Conservation (phyloP, 2,888 invertebrate genomes). For the Harmothoe impar region DNA sequence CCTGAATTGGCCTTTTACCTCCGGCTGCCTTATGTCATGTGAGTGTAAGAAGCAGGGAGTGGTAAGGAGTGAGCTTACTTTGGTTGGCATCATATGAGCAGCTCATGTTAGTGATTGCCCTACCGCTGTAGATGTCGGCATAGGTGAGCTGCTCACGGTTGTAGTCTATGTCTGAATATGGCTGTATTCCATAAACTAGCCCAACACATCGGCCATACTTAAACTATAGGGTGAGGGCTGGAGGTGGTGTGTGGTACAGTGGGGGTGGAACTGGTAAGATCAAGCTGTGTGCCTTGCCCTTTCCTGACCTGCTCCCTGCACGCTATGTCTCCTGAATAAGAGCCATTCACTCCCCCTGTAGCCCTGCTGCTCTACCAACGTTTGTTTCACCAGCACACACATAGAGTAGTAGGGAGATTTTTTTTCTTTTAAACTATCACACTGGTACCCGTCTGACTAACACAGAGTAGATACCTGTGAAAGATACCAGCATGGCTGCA, state of each 20-base stretch:
- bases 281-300: constrained; percentile 18
- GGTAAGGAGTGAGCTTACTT: background rate
- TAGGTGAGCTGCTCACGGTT: background rate
- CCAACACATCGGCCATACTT: background rate
- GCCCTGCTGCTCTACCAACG: background rate
- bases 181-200: background rate
- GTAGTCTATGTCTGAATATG: background rate
- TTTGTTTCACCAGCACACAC: constrained; percentile 3
- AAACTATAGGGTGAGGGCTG: background rate
- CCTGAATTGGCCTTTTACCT: constrained; percentile 24
- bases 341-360: background rate
- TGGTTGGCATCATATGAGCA: background rate
- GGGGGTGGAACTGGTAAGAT: background rate
- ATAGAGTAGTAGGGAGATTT: background rate
- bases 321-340: background rate
- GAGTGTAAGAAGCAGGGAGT: background rate
- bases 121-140: background rate
- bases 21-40: background rate
- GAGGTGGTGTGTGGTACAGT: background rate
- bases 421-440: background rate
- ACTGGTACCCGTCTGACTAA: background rate
- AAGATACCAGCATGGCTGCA: background rate
- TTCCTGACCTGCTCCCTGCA: background rate
- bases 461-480: background rate
- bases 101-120: background rate